Evolutionary conservation across 2,113 vertebrate genomes (phyloP), one percentile per base, ranked within the genome.

Genomic region (Galbula dea): DNA sequence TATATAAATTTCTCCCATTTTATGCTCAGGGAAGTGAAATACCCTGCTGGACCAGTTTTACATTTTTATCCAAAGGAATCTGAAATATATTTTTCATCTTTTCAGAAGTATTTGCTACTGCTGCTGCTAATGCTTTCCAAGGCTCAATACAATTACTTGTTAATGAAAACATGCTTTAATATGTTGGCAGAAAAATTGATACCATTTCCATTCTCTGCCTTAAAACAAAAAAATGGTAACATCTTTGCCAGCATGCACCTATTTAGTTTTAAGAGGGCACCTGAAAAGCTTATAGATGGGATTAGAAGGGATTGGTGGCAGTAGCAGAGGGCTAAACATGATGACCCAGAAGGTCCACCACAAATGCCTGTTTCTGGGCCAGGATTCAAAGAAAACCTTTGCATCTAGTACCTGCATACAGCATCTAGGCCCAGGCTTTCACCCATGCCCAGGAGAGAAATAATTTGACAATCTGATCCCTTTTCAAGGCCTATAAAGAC

Each of bases 121-220:
- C 87, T 95, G 83, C 69, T 87, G 74, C 74, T 96, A 71, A 87
- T 91, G 61, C 88, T 93, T 96, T 96, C 82, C 88, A 95, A 94
- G 86, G 86, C 75, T 92, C 93, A 61, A 58, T 77, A 78, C 86
- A 97, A 97, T 97, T 96, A 96, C 90, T 88, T 97, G 88, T 92
- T 97, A 97, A 97, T 96, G 97, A 97, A 97, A 97, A 93, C 79
- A 87, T 80, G 82, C 90, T 97, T 96, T 97, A 97, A 96, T 97
- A 92, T 78, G 59, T 68, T 94, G 94, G 86, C 93, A 96, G 85
- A 94, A 96, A 95, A 97, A 95, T 68, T 97, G 88, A 92, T 95
- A 90, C 84, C 43, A 88, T 89, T 97, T 97, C 90, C 77, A 97
- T 71, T 93, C 83, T 96, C 84, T 94, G 74, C 89, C 67, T 94